Conservation (phyloP, 2,797 vertebrate species). For the Apogon hyalosoma region DNA sequence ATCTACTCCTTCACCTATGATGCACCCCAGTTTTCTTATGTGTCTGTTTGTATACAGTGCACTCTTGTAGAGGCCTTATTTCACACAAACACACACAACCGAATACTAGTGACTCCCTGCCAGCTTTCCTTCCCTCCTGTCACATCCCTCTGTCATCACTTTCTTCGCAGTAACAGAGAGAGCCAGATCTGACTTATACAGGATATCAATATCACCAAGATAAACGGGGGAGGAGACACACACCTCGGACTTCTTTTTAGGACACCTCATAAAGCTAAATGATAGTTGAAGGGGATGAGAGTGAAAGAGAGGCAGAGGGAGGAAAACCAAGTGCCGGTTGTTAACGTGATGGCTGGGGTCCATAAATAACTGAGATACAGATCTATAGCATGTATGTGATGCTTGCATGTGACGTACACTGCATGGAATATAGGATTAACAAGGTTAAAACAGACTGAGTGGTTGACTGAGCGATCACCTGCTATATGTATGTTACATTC, state of each 20-base stretch:
- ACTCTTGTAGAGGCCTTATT: slow-evolving; percentile 57
- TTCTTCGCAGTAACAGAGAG: slow-evolving; percentile 88
- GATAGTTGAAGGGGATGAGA: slow-evolving; percentile 87
- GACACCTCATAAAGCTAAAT: slow-evolving; percentile 96
- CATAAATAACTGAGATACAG: slow-evolving; percentile 88
- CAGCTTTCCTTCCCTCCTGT: slow-evolving; percentile 82
- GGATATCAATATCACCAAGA: slow-evolving; percentile 89
- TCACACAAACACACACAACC: slow-evolving; percentile 42
- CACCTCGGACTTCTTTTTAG: slow-evolving; percentile 90
- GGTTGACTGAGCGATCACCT: slow-evolving; percentile 71
- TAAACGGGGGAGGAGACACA: slow-evolving; percentile 81
- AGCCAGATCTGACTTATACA: slow-evolving; percentile 88
- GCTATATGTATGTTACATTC: slow-evolving; percentile 20
- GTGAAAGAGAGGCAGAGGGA: slow-evolving; percentile 37
- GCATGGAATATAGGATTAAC: slow-evolving; percentile 46
- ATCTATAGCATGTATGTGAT: slow-evolving; percentile 55
- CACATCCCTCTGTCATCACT: slow-evolving; percentile 91
- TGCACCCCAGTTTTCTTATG: slow-evolving; percentile 46
- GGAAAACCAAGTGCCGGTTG: slow-evolving; percentile 87
- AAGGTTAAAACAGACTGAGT: slow-evolving; percentile 63
- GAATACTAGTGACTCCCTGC: slow-evolving; percentile 43
- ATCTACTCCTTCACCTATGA: slow-evolving; percentile 49
- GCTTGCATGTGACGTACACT: slow-evolving; percentile 34
- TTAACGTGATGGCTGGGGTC: slow-evolving; percentile 85
- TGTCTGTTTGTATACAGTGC: slow-evolving; percentile 56